phyloP scores from a whole-genome alignment of 2,113 vertebrate species.

The Zapus hudsonius region DNA sequence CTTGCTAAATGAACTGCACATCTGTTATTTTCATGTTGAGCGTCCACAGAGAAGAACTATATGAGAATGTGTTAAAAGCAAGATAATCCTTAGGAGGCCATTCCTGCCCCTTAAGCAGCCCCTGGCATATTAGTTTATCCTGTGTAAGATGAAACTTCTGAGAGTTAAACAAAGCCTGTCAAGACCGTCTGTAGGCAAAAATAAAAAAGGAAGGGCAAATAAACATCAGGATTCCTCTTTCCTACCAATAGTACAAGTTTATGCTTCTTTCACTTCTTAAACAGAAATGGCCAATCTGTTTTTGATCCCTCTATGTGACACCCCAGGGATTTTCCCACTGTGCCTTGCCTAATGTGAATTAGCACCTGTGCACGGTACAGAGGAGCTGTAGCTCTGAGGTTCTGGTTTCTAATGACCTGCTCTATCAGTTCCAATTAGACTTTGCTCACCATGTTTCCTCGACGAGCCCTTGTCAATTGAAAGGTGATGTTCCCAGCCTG shows the following conservation, averaged over 20 bases:
- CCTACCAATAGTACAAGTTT: not conserved
- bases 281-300: not conserved
- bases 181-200: slow-evolving; percentile 24
- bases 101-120: not conserved
- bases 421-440: not conserved
- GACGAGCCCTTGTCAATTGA: not conserved
- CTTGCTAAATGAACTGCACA: slow-evolving; percentile 26
- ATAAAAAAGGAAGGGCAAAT: slow-evolving; percentile 38
- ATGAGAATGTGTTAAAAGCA: slow-evolving; percentile 44
- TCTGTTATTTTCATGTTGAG: slow-evolving; percentile 60
- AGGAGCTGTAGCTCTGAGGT: not conserved
- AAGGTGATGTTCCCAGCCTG: not conserved
- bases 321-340: not conserved
- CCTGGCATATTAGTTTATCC: slow-evolving; percentile 19
- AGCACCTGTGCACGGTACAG: not conserved
- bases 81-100: slow-evolving; percentile 40
- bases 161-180: slow-evolving; percentile 44
- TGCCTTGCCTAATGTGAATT: not conserved
- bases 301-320: not conserved
- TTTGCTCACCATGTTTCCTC: not conserved
- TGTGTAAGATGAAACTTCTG: slow-evolving; percentile 41
- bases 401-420: not conserved
- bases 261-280: not conserved
- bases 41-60: slow-evolving; percentile 35
- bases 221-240: slow-evolving; percentile 1